phyloP scores from a whole-genome alignment of 2,888 invertebrate genomes.

The Merodon equestris region DNA sequence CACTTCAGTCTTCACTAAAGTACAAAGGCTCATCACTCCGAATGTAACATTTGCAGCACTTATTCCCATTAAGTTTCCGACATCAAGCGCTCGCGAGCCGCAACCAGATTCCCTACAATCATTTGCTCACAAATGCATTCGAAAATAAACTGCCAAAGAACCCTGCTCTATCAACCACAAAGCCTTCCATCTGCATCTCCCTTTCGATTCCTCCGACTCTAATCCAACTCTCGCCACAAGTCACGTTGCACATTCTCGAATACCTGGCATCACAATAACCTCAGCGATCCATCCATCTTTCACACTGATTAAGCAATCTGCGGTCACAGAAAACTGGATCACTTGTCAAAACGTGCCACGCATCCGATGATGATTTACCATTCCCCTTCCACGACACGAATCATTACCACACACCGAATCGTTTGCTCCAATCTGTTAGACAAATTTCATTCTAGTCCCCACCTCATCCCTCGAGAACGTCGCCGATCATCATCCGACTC shows the following conservation, averaged over 20 bases:
- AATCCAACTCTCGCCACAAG: background rate
- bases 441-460: no score
- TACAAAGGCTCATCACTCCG: no score
- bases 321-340: conserved; percentile 25
- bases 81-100: no score
- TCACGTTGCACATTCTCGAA: conserved; percentile 13
- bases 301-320: conserved; percentile 23
- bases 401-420: conserved; percentile 22
- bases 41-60: no score
- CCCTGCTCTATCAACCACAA: conserved; percentile 5
- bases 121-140: background rate
- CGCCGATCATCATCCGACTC: background rate
- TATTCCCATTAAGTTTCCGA: background rate
- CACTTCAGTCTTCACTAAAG: no score
- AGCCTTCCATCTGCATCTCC: no score
- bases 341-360: conserved; percentile 24
- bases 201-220: background rate
- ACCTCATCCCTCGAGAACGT: background rate
- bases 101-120: conserved; percentile 3
- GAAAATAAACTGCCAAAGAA: conserved; percentile 8
- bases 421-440: conserved; percentile 2
- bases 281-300: background rate
- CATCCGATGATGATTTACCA: conserved; percentile 11
- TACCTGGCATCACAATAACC: background rate
- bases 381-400: background rate